phyloP scores from a whole-genome alignment of 92 coral and sea anemone genomes.

The Palythoa heliodiscus region DNA sequence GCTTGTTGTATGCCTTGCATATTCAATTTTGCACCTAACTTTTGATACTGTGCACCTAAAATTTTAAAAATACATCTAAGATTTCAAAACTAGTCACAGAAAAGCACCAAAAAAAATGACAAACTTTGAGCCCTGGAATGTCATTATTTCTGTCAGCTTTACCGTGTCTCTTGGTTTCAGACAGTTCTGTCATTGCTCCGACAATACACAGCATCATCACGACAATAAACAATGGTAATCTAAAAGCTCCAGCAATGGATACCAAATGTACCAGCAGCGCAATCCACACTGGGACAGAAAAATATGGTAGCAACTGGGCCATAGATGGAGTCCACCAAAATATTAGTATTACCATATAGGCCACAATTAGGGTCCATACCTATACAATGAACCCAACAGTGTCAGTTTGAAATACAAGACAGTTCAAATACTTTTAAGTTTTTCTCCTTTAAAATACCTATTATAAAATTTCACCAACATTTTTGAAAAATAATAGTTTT shows the following conservation, averaged over 20 bases:
- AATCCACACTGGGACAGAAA: conserved; percentile 94
- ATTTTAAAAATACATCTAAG: too few species aligned
- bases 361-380: conserved; percentile 89
- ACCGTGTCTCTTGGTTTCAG: conserved; percentile 76
- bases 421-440: not conserved
- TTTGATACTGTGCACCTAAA: too few species aligned
- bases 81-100: too few species aligned
- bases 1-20: too few species aligned
- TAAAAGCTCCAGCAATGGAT: conserved; percentile 89
- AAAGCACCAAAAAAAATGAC: too few species aligned
- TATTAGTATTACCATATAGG: conserved; percentile 67
- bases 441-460: too few species aligned
- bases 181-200: conserved; percentile 76
- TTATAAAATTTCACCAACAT: too few species aligned
- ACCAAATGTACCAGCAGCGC: conserved; percentile 78
- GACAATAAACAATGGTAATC: conserved; percentile 76
- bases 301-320: conserved; percentile 60
- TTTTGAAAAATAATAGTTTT: too few species aligned
- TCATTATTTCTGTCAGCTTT: not conserved
- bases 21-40: too few species aligned
- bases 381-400: not conserved
- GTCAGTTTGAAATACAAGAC: not conserved
- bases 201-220: conserved; percentile 72
- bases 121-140: too few species aligned
- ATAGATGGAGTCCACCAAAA: conserved; percentile 93